Evolutionary conservation across 2,888 invertebrate genomes (phyloP), one percentile per base, ranked within the genome.

Genomic region (Allophyes oxyacanthae): DNA sequence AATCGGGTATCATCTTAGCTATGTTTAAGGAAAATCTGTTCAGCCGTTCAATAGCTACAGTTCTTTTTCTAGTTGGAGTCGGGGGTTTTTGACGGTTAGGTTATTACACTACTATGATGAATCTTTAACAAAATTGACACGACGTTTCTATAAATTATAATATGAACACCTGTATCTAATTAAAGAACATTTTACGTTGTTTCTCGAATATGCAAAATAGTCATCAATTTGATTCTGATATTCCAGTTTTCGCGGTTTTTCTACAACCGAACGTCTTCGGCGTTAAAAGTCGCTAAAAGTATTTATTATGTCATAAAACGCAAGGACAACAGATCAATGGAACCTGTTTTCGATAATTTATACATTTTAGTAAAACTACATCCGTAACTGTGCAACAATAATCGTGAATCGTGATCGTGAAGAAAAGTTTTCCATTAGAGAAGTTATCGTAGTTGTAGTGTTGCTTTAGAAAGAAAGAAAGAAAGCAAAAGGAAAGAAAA

Each of bases 111-210:
- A n/a, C n/a, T n/a, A n/a, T n/a, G n/a, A n/a, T n/a, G n/a, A n/a
- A n/a, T n/a, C n/a, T n/a, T n/a, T n/a, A n/a, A n/a, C n/a, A n/a
- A n/a, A n/a, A n/a, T n/a, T n/a, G n/a, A n/a, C n/a, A n/a, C n/a
- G n/a, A n/a, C n/a, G n/a, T n/a, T n/a, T n/a, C n/a, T n/a, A n/a
- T n/a, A 6, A 3, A 25, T 25, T 6, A 25, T 5, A 3, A 25
- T 3, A n/a, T 36, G 6, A 14, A 45, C 41, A 56, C 49, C 37
- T 63, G 63, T 43, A 9, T 15, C 33, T 14, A 7, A 48, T 53
- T 20, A 59, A 41, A 28, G 45, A 52, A 7, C 13, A 33, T 41
- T 15, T 4, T 34, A 25, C 4, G 3, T 38, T 28, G 9, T 45
- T 32, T 30, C 40, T 36, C 5, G 13, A 40, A 10, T 6, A 11